These are phyloP conservation scores for Agrochola macilenta DNA, from an alignment of 2,888 invertebrate genomes.

Conservation along the genomic window DNA sequence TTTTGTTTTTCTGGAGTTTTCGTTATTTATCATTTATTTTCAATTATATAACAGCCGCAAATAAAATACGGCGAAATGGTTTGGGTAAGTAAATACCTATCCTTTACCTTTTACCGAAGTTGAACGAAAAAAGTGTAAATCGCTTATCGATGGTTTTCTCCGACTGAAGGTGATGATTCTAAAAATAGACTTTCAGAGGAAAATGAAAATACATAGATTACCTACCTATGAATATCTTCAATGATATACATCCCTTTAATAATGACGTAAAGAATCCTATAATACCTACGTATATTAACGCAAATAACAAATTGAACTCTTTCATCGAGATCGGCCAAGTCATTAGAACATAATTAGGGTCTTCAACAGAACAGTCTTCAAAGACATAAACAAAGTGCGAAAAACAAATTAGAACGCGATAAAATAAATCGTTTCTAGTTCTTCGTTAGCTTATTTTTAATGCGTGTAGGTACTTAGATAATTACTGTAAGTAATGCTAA, in stretches of 20 bases:
- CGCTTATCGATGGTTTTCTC: not conserved
- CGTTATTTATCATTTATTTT: constrained; percentile 56
- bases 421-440: constrained; percentile 20
- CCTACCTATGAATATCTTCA: not conserved
- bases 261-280: not conserved
- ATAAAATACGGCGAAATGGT: constrained; percentile 29
- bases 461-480: not conserved
- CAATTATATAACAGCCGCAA: constrained; percentile 33
- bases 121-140: not conserved
- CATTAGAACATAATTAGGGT: constrained; percentile 14
- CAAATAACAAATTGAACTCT: constrained; percentile 15
- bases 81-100: not conserved
- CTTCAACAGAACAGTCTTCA: constrained; percentile 9
- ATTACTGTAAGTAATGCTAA: not conserved
- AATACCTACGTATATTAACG: not conserved
- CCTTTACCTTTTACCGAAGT: not conserved
- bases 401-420: constrained; percentile 21
- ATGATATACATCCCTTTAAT: constrained; percentile 11
- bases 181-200: not conserved
- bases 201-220: not conserved
- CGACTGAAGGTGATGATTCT: not conserved
- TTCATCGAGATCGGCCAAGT: constrained; percentile 26
- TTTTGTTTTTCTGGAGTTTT: constrained; percentile 24
- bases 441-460: not conserved
- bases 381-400: not conserved